Conservation (phyloP, 1,140 invertebrate species). For the Geopemphigus sp. region DNA sequence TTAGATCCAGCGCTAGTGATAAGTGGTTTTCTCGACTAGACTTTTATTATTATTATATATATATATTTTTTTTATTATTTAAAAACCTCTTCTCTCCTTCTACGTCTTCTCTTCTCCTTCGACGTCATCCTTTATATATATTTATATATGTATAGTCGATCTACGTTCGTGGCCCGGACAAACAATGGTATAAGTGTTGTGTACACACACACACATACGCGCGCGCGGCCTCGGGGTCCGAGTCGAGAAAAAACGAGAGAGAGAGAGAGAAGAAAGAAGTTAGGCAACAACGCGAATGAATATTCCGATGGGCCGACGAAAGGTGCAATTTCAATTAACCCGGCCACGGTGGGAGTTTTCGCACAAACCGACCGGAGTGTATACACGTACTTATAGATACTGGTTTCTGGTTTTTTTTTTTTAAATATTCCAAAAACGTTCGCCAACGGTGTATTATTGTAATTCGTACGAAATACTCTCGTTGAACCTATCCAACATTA, state of each 20-base stretch:
- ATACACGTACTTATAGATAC: background rate
- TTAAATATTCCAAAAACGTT: background rate
- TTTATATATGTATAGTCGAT: background rate
- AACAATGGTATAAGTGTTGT: constrained; percentile 29
- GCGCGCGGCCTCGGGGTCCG: background rate
- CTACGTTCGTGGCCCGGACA: background rate
- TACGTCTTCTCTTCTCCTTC: background rate
- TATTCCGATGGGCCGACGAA: constrained; percentile 41
- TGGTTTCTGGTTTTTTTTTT: background rate
- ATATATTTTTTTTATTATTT: background rate
- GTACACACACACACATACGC: too few species aligned
- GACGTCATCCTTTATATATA: too few species aligned
- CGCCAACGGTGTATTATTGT: too few species aligned
- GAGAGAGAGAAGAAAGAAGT: background rate
- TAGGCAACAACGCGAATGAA: constrained; percentile 27
- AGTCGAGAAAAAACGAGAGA: background rate
- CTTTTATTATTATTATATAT: constrained; percentile 16
- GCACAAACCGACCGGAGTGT: background rate
- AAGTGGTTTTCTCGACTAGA: constrained; percentile 47
- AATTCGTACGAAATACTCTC: too few species aligned
- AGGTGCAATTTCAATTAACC: constrained; percentile 48
- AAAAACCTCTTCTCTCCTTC: constrained; percentile 10
- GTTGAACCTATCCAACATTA: too few species aligned
- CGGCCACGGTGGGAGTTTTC: constrained; percentile 24
- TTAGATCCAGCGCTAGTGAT: constrained; percentile 26